Base-by-base conservation (phyloP, 2,888 invertebrate species). In the Cheilosia variabilis region DNA sequence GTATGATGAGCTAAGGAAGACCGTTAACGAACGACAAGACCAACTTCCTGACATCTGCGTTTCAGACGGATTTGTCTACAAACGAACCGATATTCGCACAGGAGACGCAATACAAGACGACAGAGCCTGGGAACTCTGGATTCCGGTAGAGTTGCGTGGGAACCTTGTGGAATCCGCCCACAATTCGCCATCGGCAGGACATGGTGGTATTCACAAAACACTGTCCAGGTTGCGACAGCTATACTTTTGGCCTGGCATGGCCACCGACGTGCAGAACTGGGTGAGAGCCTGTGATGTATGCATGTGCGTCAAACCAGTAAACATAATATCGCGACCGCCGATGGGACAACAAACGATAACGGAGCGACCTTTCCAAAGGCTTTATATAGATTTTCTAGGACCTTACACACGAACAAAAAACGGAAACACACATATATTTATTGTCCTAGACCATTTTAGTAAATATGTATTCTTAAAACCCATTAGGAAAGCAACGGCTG, bases 381-480 rank as follows among this genome's bases (percentile, higher is more conserved):
- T 87, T 1, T 69, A 47, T 43, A 65, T 81, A 0, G 84, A 82
- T 43, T 72, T 87, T 5, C n/a, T 78, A 19, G 86, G 86, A 13
- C 78, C 73, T 9, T 75, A 79, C 31, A 75, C 87, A 1, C 17
- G 80, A 13, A 68, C 81, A 2, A 73, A 53, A 24, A 19, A 13
- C 19, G 86, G 71, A n/a, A 62, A 82, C 17, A 69, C 63, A 0
- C 47, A 22, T 7, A 65, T 80, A 9, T 68, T 82, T 2, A 60
- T 87, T 2, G 55, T 60, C 0, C 3, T 83, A 17, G 81, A 79
- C n/a, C 73, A 73, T 19, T 63, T 87, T 43, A 10, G 3, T 3
- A 34, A 34, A 3, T 34, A 3, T 1, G 34, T 34, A 34, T 34
- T 34, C 10, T 34, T 43, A 43, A 43, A 13, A 43, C 43, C 43